Percentiles rank a stretch among this genome's conserved stretches.
These are phyloP conservation scores for Callyntrura sp. DNA, from an alignment of 2,888 invertebrate species.

Conservation along the genomic window DNA sequence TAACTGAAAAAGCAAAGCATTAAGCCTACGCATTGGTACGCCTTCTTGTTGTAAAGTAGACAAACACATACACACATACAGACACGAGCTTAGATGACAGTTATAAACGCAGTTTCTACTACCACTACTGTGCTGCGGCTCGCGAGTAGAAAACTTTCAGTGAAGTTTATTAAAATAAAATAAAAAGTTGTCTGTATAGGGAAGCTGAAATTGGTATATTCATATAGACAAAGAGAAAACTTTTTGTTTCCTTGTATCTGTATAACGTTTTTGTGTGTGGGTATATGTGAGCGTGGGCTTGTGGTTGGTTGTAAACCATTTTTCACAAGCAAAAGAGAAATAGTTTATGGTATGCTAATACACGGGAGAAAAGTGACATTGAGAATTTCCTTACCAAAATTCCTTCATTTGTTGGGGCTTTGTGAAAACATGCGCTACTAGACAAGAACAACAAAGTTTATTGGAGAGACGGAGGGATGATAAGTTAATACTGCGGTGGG, in stretches of 20 bases:
- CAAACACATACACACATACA: no score
- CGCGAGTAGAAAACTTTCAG: slow-evolving; percentile 63
- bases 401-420: not conserved
- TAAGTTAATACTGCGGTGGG: no score
- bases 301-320: no score
- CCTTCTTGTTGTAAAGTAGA: no score
- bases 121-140: no score
- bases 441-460: slow-evolving; percentile 3
- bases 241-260: not conserved
- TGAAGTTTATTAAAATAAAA: slow-evolving; percentile 70
- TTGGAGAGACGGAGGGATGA: no score
- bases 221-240: not conserved
- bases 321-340: no score
- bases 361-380: not conserved
- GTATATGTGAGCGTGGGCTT: no score
- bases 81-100: slow-evolving; percentile 13
- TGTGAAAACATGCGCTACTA: slow-evolving; percentile 5
- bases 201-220: not conserved
- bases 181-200: slow-evolving; percentile 8
- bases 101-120: no score
- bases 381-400: not conserved
- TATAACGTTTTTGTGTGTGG: no score
- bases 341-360: slow-evolving; percentile 1
- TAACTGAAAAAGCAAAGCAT: slow-evolving; percentile 41
- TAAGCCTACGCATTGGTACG: no score